A percentile compares a stretch with the other conserved stretches of the same genome.
Conservation (phyloP, 1,140 invertebrate genomes). For the Cyrtorhinus lividipennis region DNA sequence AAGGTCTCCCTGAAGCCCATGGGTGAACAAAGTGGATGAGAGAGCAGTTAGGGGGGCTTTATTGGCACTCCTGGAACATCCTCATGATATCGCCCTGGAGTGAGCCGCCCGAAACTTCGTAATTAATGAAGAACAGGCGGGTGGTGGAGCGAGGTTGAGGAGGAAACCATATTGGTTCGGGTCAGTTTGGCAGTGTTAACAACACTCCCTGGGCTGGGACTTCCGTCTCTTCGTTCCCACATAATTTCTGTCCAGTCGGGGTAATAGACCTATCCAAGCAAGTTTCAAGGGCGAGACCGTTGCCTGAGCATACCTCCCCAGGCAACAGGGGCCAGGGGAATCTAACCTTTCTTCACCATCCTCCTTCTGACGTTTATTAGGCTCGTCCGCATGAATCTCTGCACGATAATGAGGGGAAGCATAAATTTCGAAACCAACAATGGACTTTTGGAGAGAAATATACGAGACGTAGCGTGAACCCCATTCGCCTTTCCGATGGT, state of each 20-base stretch:
- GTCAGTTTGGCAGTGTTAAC: neutral
- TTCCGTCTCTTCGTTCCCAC: neutral
- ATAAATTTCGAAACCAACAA: neutral
- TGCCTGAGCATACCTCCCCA: neutral
- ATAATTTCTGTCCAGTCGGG: neutral
- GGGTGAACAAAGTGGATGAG: too few relatives aligned
- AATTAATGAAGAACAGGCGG: neutral
- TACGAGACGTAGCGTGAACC: too few relatives aligned
- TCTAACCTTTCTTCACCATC: neutral
- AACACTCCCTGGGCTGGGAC: neutral
- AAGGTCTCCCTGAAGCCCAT: too few relatives aligned
- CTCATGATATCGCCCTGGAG: too few relatives aligned
- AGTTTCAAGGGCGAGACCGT: neutral
- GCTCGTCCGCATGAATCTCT: neutral
- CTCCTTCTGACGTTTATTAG: neutral
- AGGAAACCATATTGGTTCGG: neutral
- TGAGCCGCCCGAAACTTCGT: neutral
- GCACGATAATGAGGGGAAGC: neutral
- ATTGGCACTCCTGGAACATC: too few relatives aligned
- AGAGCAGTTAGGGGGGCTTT: too few relatives aligned
- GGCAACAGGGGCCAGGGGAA: neutral
- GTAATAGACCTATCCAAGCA: neutral
- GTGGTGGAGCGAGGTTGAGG: too few relatives aligned
- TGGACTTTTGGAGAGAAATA: neutral
- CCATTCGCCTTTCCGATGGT: too few relatives aligned